Evolutionary conservation across 2,888 invertebrate species (phyloP), one percentile per base, ranked within the genome.

Genomic region (Iselma pallidipennis): DNA sequence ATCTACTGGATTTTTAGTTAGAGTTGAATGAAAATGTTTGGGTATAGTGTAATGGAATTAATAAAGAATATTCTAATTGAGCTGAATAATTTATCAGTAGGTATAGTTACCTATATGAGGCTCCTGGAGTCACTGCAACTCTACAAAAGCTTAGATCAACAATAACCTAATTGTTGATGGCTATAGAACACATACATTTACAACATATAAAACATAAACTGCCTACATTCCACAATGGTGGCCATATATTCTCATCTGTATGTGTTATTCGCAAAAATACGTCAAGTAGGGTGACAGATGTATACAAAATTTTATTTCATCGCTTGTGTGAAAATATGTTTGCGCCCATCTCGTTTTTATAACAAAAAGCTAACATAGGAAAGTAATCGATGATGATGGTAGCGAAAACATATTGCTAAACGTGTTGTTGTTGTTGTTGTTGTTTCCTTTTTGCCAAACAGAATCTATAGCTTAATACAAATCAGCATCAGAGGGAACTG

Each of bases 211-310:
- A 65, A 63, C 59, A 61, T 52, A 59, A 66, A 63, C 59, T 63
- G 63, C 63, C 56, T 65, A 65, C 66, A 71, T 68, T 70, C 66
- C 63, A 61, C 61, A 66, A 66, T 65, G 58, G 57, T 59, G 63
- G 52, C 55, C 65, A 68, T 70, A 70, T 66, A 69, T 71, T 64
- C 68, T 69, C 69, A 69, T 71, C 66, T 64, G 28, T 45, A 16
- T 54, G 55, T 54, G 61, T 49, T 51, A 55, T 53, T 53, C 31
- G 42, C 50, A 49, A 52, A 59, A 59, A 63, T 63, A 59, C 55
- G 63, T 59, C 63, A 55, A 55, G 42, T 45, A n/a, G n/a, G 49
- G 58, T 62, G 62, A 62, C 62, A 55, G 62, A 62, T 55, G 58
- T 51, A 45, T 55, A 50, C 57, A 29, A 23, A 57, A 57, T 61